These are phyloP conservation scores for Acanthococcus lagerstroemiae DNA, from an alignment of 2,888 invertebrate genomes.

Conservation along the genomic window DNA sequence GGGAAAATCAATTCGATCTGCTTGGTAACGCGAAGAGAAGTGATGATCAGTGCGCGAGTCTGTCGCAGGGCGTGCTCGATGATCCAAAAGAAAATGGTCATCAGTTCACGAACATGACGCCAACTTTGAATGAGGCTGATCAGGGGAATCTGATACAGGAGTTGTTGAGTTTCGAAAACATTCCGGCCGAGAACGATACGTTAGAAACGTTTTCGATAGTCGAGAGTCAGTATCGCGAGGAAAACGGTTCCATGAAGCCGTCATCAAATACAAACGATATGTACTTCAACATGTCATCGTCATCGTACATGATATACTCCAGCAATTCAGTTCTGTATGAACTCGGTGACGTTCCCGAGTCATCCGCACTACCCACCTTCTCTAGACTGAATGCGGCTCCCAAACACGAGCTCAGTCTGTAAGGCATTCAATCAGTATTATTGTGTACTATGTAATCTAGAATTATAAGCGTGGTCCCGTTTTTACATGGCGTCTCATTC, in stretches of 20 bases:
- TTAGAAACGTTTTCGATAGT: neutral
- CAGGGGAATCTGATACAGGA: slow-evolving; percentile 17
- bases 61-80: neutral
- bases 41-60: too few relatives aligned
- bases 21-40: too few relatives aligned
- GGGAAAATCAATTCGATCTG: neutral
- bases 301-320: slow-evolving; percentile 16
- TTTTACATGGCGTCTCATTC: too few relatives aligned
- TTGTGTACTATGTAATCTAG: too few relatives aligned
- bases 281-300: slow-evolving; percentile 12
- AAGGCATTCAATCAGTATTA: too few relatives aligned
- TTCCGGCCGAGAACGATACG: slow-evolving; percentile 3
- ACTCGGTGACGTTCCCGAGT: neutral
- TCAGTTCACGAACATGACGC: neutral
- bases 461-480: too few relatives aligned
- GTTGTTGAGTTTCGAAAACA: slow-evolving; percentile 9
- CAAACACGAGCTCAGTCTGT: too few relatives aligned
- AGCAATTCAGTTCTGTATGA: slow-evolving; percentile 7
- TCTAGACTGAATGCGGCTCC: slow-evolving; percentile 17
- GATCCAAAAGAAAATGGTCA: neutral
- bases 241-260: neutral
- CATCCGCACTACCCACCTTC: slow-evolving; percentile 9
- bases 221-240: neutral
- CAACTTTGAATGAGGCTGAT: neutral
- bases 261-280: neutral